Base-by-base conservation (phyloP, 2,113 vertebrate genomes). In the Salvelinus alpinus region DNA sequence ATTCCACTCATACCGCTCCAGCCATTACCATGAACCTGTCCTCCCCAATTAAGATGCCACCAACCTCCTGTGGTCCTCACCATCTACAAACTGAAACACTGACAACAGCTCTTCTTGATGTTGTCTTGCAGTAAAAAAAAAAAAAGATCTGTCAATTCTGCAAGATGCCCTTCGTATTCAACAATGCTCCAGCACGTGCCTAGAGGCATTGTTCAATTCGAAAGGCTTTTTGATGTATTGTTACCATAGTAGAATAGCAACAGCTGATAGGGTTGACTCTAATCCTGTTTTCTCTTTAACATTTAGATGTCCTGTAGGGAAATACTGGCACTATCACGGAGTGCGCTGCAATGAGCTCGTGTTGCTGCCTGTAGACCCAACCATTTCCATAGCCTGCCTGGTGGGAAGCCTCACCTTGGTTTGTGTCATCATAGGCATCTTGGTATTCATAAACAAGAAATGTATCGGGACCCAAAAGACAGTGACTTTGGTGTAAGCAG, bases 361-460 rank as follows among this genome's bases (percentile, higher is more conserved):
- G 85, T 91, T 91, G 24, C 65, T 93, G 78, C 93, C 93, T 48
- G 68, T 68, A 60, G 91, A 94, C 77, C 93, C 92, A 62, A 82
- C 91, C 38, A 82, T 87, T 71, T 92, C 94, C 66, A 81, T 89
- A 69, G 85, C 70, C 88, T 91, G 90, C 71, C 65, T 93, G 47
- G 85, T 93, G 85, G 93, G 92, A 78, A 92, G 94, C 79, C 87
- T 95, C 83, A 94, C 88, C 82, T 82, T 95, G 34, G 89, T 87
- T 83, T 92, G 93, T 72, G 90, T 91, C 80, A 29, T 94, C 80
- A 88, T 95, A 64, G 86, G 89, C 84, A 78, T 95, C 85, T 89
- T 94, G 79, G 81, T 94, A 81, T 92, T 93, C 82, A 92, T 94
- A 78, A 91, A 94, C 90, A 94, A 94, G 93, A 95, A 94, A 92